Conservation (phyloP, 2,797 vertebrate genomes). For the Enoplosus armatus region DNA sequence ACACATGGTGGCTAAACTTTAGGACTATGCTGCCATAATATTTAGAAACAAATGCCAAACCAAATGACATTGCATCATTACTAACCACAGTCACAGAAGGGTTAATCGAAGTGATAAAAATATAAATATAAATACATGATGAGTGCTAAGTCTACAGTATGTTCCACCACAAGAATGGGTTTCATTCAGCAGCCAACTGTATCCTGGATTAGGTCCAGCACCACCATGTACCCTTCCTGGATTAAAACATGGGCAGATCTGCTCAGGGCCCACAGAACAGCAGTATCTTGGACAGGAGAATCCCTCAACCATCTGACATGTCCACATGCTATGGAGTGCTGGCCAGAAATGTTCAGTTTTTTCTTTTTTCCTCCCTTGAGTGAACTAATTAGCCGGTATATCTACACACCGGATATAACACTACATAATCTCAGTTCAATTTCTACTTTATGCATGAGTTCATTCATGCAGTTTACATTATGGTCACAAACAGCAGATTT, state of each 20-base stretch:
- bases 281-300: constrained; percentile 76
- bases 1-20: not conserved
- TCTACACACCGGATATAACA: not conserved
- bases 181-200: constrained; percentile 62
- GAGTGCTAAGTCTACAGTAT: constrained; percentile 31
- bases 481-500: not conserved
- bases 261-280: constrained; percentile 70
- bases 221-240: constrained; percentile 69
- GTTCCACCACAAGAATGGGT: constrained; percentile 42
- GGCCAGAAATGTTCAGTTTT: constrained; percentile 58
- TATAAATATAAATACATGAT: constrained; percentile 37
- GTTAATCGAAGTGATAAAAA: constrained; percentile 32
- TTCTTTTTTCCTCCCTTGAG: constrained; percentile 13
- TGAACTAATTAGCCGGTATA: constrained; percentile 30
- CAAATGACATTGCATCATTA: constrained; percentile 16
- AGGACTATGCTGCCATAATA: not conserved
- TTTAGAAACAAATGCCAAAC: not conserved
- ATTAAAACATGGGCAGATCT: constrained; percentile 73
- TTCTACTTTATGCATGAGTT: not conserved
- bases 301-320: constrained; percentile 79
- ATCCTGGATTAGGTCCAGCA: constrained; percentile 67
- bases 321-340: constrained; percentile 61
- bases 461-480: constrained; percentile 19
- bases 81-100: not conserved
- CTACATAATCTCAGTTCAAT: not conserved